Evolutionary conservation across 2,888 invertebrate species (phyloP), one percentile per base, ranked within the genome.

Genomic region (Caenorhabditis virilis): DNA sequence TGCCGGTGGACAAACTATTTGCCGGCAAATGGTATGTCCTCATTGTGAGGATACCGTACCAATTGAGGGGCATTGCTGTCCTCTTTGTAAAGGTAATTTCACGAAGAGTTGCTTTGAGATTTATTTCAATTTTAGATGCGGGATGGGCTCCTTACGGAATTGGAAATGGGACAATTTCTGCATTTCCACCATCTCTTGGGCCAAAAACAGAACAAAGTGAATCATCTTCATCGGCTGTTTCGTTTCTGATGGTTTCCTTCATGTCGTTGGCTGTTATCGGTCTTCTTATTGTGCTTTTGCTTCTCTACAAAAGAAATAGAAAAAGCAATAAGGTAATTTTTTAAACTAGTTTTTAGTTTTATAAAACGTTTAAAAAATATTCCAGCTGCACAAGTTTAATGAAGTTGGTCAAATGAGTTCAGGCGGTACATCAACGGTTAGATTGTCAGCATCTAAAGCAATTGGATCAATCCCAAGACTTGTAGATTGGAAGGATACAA

Each of bases 31-130:
- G 48, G 72, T 78, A 35, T 81, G 81, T 51, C 79, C 79, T 1
- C 59, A 65, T n/a, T 77, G 77, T 42, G 50, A 53, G 13, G 69
- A 74, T 43, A 65, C 74, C 1, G 82, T 86, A 5, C 83, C 85
- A 18, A 82, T 84, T 38, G 86, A 87, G 72, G 85, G 85, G 49
- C 85, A 85, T 57, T 87, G 87, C 75, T 87, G 87, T 68, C 85
- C 87, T 16, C 76, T 84, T 33, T 87, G 87, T 78, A 77, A 84
- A 58, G 85, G 85, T 85, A 15, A 36, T 36, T 13, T 39, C 45
- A 45, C 13, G 11, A 22, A 20, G 15, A 22, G 18, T 18, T 36
- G 6, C 35, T 47, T 33, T n/a, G 2, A 18, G 39, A 5, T 18
- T 18, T 16, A 20, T n/a, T n/a, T n/a, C n/a, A n/a, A 13, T 56